These are phyloP conservation scores for Fragum fragum DNA, from an alignment of 2,888 invertebrate species.

Conservation along the genomic window DNA sequence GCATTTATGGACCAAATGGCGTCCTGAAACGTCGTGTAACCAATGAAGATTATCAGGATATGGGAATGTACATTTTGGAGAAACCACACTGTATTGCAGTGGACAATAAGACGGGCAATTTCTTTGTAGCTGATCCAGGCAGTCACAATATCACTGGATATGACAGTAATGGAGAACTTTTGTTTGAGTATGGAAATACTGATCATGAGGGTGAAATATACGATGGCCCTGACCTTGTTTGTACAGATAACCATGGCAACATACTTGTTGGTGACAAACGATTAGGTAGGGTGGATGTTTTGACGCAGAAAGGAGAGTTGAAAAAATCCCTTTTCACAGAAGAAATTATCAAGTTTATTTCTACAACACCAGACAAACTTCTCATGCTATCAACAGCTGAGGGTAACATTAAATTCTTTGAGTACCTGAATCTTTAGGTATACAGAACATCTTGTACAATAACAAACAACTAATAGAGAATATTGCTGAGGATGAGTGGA, in stretches of 20 bases:
- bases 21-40: conserved; percentile 74
- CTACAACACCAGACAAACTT: conserved; percentile 75
- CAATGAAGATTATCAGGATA: conserved; percentile 77
- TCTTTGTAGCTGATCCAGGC: conserved; percentile 79
- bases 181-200: conserved; percentile 79
- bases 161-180: conserved; percentile 72
- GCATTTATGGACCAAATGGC: conserved; percentile 75
- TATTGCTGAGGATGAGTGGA: background rate
- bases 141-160: conserved; percentile 78
- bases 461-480: background rate
- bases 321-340: conserved; percentile 76
- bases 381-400: conserved; percentile 77
- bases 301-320: conserved; percentile 75
- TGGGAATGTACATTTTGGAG: conserved; percentile 75
- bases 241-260: conserved; percentile 74
- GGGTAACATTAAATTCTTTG: conserved; percentile 77
- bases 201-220: conserved; percentile 77
- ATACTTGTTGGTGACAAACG: conserved; percentile 80
- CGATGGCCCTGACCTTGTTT: conserved; percentile 80
- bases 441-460: too few relatives aligned
- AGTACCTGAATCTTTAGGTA: conserved; percentile 68
- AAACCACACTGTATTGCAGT: conserved; percentile 77
- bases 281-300: conserved; percentile 77
- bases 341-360: conserved; percentile 77
- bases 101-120: conserved; percentile 70